Evolutionary conservation across 2,888 invertebrate genomes (phyloP), one percentile per base, ranked within the genome.

Genomic region (Tholera decimalis): DNA sequence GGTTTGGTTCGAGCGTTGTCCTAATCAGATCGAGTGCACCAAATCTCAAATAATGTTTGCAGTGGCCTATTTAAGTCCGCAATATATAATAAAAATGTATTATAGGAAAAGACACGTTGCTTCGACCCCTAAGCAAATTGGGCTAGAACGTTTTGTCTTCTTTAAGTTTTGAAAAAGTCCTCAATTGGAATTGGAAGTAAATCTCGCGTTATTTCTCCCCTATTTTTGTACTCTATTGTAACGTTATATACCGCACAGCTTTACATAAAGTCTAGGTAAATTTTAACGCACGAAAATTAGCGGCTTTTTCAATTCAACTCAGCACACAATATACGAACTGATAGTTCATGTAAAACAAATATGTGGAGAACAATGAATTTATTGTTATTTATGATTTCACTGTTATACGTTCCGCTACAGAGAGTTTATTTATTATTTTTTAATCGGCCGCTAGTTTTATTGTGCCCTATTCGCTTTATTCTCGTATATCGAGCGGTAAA

Each of bases 381-480:
- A n/a, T 35, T 33, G 44, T 73, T 77, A 70, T 62, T 71, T 77
- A 66, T 54, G 73, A 54, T 72, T 77, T 60, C 53, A 74, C 57
- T 73, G 60, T 44, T 43, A 61, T 54, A 61, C 35, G 67, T 67
- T 57, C 20, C 61, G 57, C 60, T 73, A 50, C 60, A 73, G 26
- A 54, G 64, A 65, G 18, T 78, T 73, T 66, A 77, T 73, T 78
- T 74, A 73, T 77, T 77, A 66, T 77, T 73, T 73, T 66, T 61
- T 74, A 74, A 73, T 77, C 61, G 78, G 41, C 54, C 59, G 73
- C 57, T 65, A 77, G 73, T 65, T 73, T 72, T 65, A 71, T 73
- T 56, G 28, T 26, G 8, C n/a, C 57, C 22, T 49, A 57, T 73
- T 62, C 53, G 50, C 9, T 63, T 76, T 76, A 58, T 57, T 41